Conservation (phyloP, 2,888 invertebrate genomes). For the Tuberolachnus salignus region DNA sequence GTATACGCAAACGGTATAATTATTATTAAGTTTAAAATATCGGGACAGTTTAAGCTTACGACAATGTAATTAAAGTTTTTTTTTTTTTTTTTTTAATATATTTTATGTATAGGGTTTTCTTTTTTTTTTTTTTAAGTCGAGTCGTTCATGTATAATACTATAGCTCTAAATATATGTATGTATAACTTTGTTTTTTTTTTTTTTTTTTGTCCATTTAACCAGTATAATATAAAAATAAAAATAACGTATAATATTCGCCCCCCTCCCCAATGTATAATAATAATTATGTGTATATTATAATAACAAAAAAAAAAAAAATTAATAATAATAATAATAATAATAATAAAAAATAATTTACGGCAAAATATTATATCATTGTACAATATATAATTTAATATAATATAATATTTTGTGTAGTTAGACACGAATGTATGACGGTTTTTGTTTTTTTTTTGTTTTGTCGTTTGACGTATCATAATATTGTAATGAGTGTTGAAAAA, state of each 20-base stretch:
- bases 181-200: neutral
- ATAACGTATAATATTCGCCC: neutral
- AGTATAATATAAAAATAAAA: neutral
- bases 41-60: neutral
- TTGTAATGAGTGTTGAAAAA: conserved; percentile 54
- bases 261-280: neutral
- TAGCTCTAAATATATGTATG: neutral
- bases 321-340: neutral
- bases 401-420: conserved; percentile 41
- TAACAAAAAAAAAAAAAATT: neutral
- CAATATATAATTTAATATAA: neutral
- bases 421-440: conserved; percentile 11
- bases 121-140: conserved; percentile 11
- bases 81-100: neutral
- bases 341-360: conserved; percentile 25
- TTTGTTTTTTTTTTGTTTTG: conserved; percentile 29
- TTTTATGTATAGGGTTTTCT: neutral
- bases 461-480: conserved; percentile 21
- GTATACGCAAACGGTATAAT: neutral
- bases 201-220: neutral
- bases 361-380: conserved; percentile 48
- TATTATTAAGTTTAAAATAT: neutral
- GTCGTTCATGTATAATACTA: neutral
- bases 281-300: conserved; percentile 12
- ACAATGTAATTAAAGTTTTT: no score